Evolutionary conservation across 2,113 vertebrate species (phyloP), one percentile per base, ranked within the genome.

Genomic region (Amphiprion percula): DNA sequence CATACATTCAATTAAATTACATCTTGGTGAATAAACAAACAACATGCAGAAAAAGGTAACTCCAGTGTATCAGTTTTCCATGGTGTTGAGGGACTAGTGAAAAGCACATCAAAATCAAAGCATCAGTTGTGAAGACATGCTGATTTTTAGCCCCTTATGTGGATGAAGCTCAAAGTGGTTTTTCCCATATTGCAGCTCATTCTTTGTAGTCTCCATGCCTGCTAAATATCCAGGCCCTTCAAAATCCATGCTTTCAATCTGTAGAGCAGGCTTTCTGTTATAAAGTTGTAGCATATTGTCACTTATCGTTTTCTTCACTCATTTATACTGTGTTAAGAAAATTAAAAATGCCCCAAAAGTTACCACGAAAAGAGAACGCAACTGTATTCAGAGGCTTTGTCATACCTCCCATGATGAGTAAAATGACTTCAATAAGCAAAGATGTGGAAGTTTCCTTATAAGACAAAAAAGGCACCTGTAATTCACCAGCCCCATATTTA

Each of bases 381-480:
- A 15, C 41, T 12, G 26, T 66, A 50, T 66, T 50, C n/a, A 12
- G 21, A 5, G 50, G 21, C 50, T 52, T 10, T 50, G n/a, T 28
- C 26, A 15, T 4, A 44, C 12, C 14, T 44, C 11, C 12, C 4
- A 16, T 33, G 23, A 49, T 14, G 26, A 28, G 14, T 7, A 54
- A 75, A 65, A 37, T 37, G 2, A 24, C 0, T 37, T 46, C 46
- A 28, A n/a, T 1, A 23, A 46, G 10, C 0, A n/a, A 19, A 19
- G 15, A 19, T 49, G 1, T 19, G 1, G 49, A 26, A 46, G 37
- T 21, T 46, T 1, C n/a, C 17, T 37, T 49, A 39, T 10, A 64
- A 61, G 17, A 69, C 3, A 47, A 19, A 24, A 55, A 79, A 84
- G 74, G 80, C 74, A 82, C 17, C 41, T 75, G 24, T 63, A 58